Evolutionary conservation across 2,113 vertebrate genomes (phyloP).

Genomic region (Mionectes macconnelli): DNA sequence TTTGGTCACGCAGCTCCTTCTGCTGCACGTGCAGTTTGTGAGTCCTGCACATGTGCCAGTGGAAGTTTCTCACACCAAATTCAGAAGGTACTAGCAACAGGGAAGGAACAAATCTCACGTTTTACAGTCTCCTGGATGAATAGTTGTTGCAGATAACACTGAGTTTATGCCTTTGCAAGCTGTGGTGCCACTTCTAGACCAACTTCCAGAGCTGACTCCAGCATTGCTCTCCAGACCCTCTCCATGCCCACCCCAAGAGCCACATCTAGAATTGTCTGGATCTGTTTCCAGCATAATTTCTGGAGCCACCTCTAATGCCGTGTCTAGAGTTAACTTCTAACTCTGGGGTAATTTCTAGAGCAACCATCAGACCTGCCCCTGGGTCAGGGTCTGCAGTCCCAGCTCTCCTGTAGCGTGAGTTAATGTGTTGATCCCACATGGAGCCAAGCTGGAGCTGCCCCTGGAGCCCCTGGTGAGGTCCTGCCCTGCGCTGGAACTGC

Average conservation of each 20-base stretch:
- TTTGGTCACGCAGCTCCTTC: background rate
- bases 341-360: background rate
- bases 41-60: background rate
- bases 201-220: background rate
- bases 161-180: background rate
- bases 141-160: background rate
- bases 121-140: background rate
- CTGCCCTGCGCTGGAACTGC: background rate
- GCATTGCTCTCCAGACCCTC: background rate
- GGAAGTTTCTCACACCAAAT: background rate
- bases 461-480: background rate
- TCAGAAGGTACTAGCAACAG: background rate
- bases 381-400: background rate
- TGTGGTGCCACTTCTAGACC: background rate
- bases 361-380: background rate
- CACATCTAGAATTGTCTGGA: background rate
- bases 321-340: background rate
- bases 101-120: background rate
- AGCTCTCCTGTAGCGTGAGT: accelerated
- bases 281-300: background rate
- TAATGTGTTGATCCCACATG: accelerated
- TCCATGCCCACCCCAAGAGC: background rate
- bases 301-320: background rate
- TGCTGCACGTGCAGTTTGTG: background rate
- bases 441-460: background rate